Evolutionary conservation across 1,140 invertebrate species (phyloP).

Genomic region (Cardiocondyla obscurior): DNA sequence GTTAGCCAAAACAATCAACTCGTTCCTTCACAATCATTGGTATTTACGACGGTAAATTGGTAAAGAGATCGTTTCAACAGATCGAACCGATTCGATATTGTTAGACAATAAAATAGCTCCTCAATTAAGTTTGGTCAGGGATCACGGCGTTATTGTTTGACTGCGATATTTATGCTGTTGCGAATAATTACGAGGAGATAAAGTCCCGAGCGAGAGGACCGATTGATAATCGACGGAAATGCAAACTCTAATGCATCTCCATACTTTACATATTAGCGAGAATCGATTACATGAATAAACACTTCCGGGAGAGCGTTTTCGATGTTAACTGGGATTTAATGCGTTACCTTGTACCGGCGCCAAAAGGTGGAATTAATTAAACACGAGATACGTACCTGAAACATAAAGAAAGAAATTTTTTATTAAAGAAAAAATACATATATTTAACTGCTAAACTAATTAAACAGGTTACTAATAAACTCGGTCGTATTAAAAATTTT

Average conservation of each 20-base stretch:
- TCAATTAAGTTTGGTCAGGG: too few relatives aligned
- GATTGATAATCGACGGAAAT: not conserved
- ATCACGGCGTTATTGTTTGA: too few relatives aligned
- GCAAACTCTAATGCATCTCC: not conserved
- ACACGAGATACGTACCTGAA: constrained; percentile 71
- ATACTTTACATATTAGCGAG: constrained; percentile 7
- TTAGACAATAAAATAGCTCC: too few relatives aligned
- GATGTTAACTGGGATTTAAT: constrained; percentile 21
- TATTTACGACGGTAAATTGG: too few relatives aligned
- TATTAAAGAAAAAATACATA: not conserved
- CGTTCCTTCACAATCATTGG: not conserved
- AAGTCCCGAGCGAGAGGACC: not conserved
- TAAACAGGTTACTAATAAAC: not conserved
- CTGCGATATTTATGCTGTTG: not conserved
- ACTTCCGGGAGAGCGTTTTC: not conserved
- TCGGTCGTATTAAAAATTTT: not conserved
- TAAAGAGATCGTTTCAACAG: too few relatives aligned
- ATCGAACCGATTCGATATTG: too few relatives aligned
- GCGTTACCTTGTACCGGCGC: constrained; percentile 56
- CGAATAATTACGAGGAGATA: not conserved
- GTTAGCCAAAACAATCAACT: not conserved
- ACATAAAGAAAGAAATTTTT: constrained; percentile 51
- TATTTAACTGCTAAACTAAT: too few relatives aligned
- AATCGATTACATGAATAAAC: too few relatives aligned
- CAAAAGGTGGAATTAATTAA: constrained; percentile 35